Evolutionary conservation across 1,140 invertebrate species (phyloP).

Genomic region (Marisa cornuarietis): DNA sequence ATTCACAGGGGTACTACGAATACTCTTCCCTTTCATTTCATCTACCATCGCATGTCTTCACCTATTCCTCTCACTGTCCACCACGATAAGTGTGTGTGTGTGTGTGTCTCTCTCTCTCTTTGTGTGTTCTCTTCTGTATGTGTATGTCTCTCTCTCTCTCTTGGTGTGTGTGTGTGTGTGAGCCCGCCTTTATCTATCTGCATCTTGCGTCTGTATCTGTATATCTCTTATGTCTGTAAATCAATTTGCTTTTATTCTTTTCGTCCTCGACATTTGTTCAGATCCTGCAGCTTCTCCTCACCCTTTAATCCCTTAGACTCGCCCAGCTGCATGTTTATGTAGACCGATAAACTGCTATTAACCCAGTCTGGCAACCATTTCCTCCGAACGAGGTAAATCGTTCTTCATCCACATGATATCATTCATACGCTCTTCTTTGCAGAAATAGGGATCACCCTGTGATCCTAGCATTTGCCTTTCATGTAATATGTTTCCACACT

Average conservation of each 20-base stretch:
- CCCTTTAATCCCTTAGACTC: not conserved
- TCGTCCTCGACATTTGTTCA: too few relatives aligned
- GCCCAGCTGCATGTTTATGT: constrained; percentile 28
- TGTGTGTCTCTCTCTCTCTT: not conserved
- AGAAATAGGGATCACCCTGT: too few relatives aligned
- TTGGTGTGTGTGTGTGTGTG: not conserved
- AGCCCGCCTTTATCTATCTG: not conserved
- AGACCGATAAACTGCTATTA: not conserved
- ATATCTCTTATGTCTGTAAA: constrained; percentile 2
- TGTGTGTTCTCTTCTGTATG: not conserved
- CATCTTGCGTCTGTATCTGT: not conserved
- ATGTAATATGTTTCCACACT: too few relatives aligned
- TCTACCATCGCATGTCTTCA: not conserved
- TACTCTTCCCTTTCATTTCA: not conserved
- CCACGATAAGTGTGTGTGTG: not conserved
- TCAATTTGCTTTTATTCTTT: not conserved
- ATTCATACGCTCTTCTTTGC: not conserved
- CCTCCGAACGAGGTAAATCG: not conserved
- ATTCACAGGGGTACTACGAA: too few relatives aligned
- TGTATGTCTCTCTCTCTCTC: not conserved
- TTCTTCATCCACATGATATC: not conserved
- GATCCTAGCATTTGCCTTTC: too few relatives aligned
- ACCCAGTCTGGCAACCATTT: not conserved
- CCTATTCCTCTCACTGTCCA: not conserved
- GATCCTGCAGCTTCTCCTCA: not conserved